These are phyloP conservation scores for Plectropomus leopardus DNA, from an alignment of 2,113 vertebrate genomes.

Conservation along the genomic window DNA sequence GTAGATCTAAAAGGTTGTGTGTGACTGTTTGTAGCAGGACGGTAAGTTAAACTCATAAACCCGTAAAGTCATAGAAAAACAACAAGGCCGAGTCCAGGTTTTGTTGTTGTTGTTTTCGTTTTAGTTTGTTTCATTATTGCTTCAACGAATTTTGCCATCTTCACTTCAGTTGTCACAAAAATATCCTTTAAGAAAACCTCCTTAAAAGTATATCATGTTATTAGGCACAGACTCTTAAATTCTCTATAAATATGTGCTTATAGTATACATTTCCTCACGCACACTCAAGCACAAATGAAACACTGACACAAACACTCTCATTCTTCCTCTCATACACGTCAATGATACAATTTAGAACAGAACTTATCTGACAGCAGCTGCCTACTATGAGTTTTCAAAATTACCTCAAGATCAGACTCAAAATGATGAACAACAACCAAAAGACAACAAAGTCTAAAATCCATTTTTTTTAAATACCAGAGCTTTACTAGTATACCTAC, in stretches of 20 bases:
- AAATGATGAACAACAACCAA: slow-evolving; percentile 58
- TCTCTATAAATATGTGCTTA: slow-evolving; percentile 57
- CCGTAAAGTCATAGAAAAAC: slow-evolving; percentile 44
- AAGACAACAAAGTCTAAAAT: slow-evolving; percentile 61
- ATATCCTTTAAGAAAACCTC: slow-evolving; percentile 65
- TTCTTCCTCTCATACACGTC: slow-evolving; percentile 32
- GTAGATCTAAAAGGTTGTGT: slow-evolving; percentile 35
- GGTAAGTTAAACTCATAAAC: slow-evolving; percentile 20
- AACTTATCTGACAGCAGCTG: slow-evolving; percentile 71
- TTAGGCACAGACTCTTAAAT: slow-evolving; percentile 76
- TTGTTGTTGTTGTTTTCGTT: slow-evolving; percentile 61
- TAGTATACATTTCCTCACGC: slow-evolving; percentile 20
- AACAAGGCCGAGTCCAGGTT: slow-evolving; percentile 51
- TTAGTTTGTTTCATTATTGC: slow-evolving; percentile 82
- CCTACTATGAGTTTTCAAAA: slow-evolving; percentile 65
- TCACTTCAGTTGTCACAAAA: slow-evolving; percentile 61
- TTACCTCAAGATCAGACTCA: slow-evolving; percentile 54
- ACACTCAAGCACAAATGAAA: slow-evolving; percentile 33
- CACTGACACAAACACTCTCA: slow-evolving; percentile 45
- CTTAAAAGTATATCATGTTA: slow-evolving; percentile 50
- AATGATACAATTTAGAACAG: slow-evolving; percentile 45
- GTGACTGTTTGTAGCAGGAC: slow-evolving; percentile 28
- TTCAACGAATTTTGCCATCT: slow-evolving; percentile 65
- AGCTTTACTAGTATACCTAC: slow-evolving; percentile 69
- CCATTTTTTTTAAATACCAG: slow-evolving; percentile 57